Evolutionary conservation across 2,888 invertebrate species (phyloP).

Genomic region (Sesamia inferens): DNA sequence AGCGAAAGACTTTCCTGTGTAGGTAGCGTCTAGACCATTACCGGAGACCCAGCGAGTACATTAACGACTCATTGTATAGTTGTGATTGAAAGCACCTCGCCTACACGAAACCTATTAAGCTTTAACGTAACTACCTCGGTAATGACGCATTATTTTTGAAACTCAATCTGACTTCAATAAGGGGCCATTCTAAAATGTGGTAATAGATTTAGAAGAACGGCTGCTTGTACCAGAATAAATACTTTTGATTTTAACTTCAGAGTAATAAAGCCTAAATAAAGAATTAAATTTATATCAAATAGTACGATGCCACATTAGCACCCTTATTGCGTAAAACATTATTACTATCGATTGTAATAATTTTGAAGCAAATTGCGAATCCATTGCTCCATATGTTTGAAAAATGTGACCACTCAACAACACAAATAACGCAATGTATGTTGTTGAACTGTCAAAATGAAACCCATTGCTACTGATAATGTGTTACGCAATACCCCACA

Average conservation of each 20-base stretch:
- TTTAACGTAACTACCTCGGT: conserved; percentile 64
- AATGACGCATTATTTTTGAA: conserved; percentile 66
- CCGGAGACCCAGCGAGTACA: conserved; percentile 70
- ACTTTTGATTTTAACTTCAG: neutral
- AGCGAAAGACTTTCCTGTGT: conserved; percentile 70
- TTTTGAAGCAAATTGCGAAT: too few species aligned
- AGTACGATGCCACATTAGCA: neutral
- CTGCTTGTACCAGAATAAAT: neutral
- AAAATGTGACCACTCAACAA: too few species aligned
- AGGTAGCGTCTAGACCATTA: conserved; percentile 73
- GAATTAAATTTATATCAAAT: neutral
- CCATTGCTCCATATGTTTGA: too few species aligned
- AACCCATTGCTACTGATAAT: too few species aligned
- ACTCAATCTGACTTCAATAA: conserved; percentile 53
- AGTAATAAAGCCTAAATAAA: neutral
- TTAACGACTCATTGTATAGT: conserved; percentile 80
- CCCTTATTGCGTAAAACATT: too few species aligned
- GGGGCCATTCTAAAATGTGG: conserved; percentile 7
- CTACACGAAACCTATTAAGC: conserved; percentile 75
- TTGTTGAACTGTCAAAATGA: too few species aligned
- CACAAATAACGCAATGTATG: too few species aligned
- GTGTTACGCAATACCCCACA: too few species aligned
- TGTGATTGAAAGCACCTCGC: conserved; percentile 78
- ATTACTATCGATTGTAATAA: too few species aligned
- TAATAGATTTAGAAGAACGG: conserved; percentile 20